Base-by-base conservation (phyloP, 2,113 vertebrate species). In the Drymodes brunneopygia region DNA sequence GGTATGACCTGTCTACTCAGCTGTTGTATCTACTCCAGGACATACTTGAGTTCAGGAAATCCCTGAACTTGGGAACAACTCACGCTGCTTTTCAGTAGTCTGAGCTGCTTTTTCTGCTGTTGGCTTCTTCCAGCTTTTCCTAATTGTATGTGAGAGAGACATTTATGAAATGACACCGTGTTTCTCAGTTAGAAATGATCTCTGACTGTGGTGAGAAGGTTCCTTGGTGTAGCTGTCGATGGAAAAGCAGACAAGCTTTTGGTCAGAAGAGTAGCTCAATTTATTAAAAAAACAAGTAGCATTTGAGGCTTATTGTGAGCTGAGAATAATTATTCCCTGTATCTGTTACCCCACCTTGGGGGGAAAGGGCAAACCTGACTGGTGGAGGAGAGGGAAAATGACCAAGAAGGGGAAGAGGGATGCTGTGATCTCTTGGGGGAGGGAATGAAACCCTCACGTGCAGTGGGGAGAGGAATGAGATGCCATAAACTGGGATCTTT, bases 181-280 rank as follows among this genome's bases (percentile, higher is more conserved):
- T 51, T 80, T 60, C 31, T 48, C 40, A 47, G 29, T n/a, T 38
- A 53, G 18, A 60, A 60, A 5, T 25, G 3, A 33, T 40, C 44
- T 73, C 40, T 71, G 73, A 6, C 28, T 67, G 11, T 29, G 66
- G 33, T 70, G 61, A 57, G 56, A 51, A 50, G 35, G 36, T 45
- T 81, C 2, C 0, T 36, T 60, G 27, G 42, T 28, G 50, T 29
- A 38, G 56, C 79, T 77, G 36, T 24, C 0, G 1, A 6, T 10
- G 70, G 50, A 81, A 60, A 64, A 72, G 10, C 47, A 66, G 56
- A 38, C 25, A 86, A 38, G 10, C 28, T 75, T 89, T 86, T 64
- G 28, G 17, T 58, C 38, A 69, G 58, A 64, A 17, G 56, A 54
- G 3, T 14, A 6, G 18, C 38, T 73, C 54, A 58, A 19, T 8